These are phyloP conservation scores for Caranx melampygus DNA, from an alignment of 2,113 vertebrate genomes.

Conservation along the genomic window DNA sequence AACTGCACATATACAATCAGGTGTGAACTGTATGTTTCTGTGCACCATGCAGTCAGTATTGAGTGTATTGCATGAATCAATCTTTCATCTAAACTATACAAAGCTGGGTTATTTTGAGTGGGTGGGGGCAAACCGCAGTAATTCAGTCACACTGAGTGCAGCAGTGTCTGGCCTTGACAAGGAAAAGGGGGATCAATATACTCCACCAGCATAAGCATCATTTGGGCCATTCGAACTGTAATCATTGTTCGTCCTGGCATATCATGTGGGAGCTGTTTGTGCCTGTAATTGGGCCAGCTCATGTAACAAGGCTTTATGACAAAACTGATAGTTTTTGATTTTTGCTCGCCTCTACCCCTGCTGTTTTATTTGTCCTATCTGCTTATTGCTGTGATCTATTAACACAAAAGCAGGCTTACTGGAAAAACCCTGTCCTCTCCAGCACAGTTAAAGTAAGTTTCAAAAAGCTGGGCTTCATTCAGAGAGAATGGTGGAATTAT, in stretches of 20 bases:
- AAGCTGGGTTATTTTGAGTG: neutral
- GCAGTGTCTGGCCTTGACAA: slow-evolving; percentile 21
- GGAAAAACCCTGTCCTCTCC: slow-evolving; percentile 12
- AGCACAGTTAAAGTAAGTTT: slow-evolving; percentile 18
- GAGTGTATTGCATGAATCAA: slow-evolving; percentile 10
- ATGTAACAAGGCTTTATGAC: slow-evolving; percentile 39
- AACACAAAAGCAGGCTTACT: slow-evolving; percentile 21
- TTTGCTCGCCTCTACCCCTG: slow-evolving; percentile 8
- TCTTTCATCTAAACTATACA: slow-evolving; percentile 8
- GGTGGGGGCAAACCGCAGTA: neutral
- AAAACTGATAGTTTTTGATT: slow-evolving; percentile 32
- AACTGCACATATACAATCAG: neutral
- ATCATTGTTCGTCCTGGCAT: slow-evolving; percentile 51
- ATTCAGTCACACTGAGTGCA: slow-evolving; percentile 31
- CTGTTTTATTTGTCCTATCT: slow-evolving; percentile 50
- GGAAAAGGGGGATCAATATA: slow-evolving; percentile 52
- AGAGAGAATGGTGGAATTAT: slow-evolving; percentile 8
- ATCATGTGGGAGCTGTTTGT: slow-evolving; percentile 47
- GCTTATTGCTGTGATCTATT: slow-evolving; percentile 38
- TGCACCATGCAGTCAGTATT: neutral
- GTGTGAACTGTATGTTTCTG: slow-evolving; percentile 13
- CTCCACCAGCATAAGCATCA: slow-evolving; percentile 31
- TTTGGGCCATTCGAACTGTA: slow-evolving; percentile 43
- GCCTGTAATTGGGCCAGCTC: slow-evolving; percentile 47
- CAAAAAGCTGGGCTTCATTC: slow-evolving; percentile 18